These are phyloP conservation scores for Pomatorhinus ruficollis DNA, from an alignment of 2,113 vertebrate genomes.

Conservation along the genomic window DNA sequence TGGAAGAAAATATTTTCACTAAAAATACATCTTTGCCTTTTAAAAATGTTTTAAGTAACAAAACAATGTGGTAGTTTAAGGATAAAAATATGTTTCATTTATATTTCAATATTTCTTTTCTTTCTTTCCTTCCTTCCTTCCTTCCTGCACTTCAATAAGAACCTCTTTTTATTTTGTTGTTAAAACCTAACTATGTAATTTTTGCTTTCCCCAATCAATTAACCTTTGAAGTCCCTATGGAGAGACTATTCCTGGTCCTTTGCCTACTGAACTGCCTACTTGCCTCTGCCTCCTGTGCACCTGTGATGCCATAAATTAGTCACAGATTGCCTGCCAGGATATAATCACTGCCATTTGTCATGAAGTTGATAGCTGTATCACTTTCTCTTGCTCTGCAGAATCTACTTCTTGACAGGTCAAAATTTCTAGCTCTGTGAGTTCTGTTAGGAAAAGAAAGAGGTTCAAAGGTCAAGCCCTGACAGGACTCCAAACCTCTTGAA, in stretches of 20 bases:
- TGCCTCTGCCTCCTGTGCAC: neutral
- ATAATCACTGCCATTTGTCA: slow-evolving; percentile 22
- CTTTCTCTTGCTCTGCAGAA: neutral
- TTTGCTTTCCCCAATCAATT: neutral
- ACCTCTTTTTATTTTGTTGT: neutral
- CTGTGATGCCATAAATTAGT: slow-evolving; percentile 30
- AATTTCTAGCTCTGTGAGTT: neutral
- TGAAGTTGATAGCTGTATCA: neutral
- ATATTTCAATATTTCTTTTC: neutral
- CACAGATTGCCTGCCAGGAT: neutral
- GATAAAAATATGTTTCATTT: neutral
- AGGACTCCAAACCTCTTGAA: neutral
- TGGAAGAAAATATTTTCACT: slow-evolving; percentile 43
- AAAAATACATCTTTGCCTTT: slow-evolving; percentile 20
- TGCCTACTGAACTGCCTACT: neutral
- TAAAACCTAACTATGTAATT: neutral
- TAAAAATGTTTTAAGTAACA: neutral
- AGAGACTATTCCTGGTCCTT: neutral
- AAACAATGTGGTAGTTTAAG: neutral
- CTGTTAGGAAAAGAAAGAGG: neutral
- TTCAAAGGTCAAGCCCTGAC: neutral
- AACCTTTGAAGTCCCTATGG: neutral
- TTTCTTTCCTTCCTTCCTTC: neutral
- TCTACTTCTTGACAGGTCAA: neutral
- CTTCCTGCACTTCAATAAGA: neutral